A percentile compares a stretch with the other conserved stretches of the same genome.
Evolutionary conservation across 2,113 vertebrate species (phyloP).

Genomic region (Pollimyrus isidori): DNA sequence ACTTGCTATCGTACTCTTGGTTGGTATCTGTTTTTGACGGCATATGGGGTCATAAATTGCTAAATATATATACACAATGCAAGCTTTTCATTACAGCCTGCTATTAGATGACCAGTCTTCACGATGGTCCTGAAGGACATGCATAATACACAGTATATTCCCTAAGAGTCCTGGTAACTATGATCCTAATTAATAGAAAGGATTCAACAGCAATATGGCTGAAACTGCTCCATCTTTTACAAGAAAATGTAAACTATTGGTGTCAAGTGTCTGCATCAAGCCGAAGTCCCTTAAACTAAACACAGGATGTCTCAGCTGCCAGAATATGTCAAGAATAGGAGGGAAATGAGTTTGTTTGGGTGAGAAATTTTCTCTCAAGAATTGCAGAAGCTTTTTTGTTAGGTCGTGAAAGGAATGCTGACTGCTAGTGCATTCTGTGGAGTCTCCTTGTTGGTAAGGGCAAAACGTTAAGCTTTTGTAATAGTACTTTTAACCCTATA

Average conservation of each 20-base stretch:
- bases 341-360: neutral
- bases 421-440: neutral
- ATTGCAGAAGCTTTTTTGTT: neutral
- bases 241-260: neutral
- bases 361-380: neutral
- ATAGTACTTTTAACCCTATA: neutral
- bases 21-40: conserved; percentile 29
- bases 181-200: neutral
- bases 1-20: conserved; percentile 61
- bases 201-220: neutral
- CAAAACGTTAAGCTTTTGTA: neutral
- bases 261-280: neutral
- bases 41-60: neutral
- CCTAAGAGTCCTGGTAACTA: neutral
- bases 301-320: neutral
- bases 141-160: neutral
- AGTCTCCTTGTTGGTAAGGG: neutral
- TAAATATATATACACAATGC: neutral
- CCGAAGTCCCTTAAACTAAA: neutral
- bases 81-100: neutral
- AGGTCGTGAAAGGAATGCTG: neutral
- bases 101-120: neutral
- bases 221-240: neutral
- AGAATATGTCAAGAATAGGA: neutral
- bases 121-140: neutral